Conservation (phyloP, 2,888 invertebrate genomes). For the Apodemia duryi region DNA sequence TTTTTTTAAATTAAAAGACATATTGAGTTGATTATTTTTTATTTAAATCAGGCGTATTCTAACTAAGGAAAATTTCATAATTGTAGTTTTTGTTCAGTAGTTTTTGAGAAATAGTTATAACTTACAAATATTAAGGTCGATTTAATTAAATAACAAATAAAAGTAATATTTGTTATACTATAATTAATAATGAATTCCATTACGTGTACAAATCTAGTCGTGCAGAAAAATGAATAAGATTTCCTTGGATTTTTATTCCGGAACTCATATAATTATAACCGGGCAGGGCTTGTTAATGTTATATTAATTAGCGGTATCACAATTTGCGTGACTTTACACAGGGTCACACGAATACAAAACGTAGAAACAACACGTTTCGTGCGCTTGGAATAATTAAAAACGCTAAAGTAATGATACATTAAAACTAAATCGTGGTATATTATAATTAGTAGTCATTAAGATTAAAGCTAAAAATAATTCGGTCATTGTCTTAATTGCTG, state of each 20-base stretch:
- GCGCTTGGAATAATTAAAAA: conserved; percentile 4
- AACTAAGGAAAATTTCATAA: no score
- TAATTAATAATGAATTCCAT: no score
- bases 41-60: no score
- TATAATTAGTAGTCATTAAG: not conserved
- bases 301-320: conserved; percentile 26
- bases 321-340: conserved; percentile 24
- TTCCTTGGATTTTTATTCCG: not conserved
- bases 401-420: conserved; percentile 2
- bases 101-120: no score
- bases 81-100: no score
- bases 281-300: conserved; percentile 19
- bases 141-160: no score
- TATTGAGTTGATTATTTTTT: no score
- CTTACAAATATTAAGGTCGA: no score
- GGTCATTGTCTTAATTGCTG: no score
- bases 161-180: no score
- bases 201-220: not conserved
- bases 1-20: no score
- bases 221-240: not conserved
- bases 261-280: conserved; percentile 6
- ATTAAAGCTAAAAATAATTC: no score
- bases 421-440: not conserved
- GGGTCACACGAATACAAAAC: conserved; percentile 17
- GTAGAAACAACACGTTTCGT: conserved; percentile 6